Evolutionary conservation across 2,797 vertebrate species (phyloP), one percentile per base, ranked within the genome.

Genomic region (Hipposideros larvatus): DNA sequence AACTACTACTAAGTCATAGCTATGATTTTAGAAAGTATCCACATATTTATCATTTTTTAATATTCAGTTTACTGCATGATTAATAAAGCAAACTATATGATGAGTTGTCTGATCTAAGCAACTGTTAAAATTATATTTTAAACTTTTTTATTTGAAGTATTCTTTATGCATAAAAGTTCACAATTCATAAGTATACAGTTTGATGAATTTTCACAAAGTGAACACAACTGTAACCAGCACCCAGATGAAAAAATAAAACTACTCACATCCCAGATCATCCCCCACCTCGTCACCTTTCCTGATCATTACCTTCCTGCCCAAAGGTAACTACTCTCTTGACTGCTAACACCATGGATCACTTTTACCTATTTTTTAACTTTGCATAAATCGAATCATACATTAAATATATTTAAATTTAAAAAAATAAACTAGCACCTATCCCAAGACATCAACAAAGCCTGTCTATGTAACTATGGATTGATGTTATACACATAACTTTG

Each of bases 1-100:
- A n/a, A 31, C 43, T 31, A 31, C 43, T 31, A 71, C 74, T 61
- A 71, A 51, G 13, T 59, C 37, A 5, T 53, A 79, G 80, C 65
- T 84, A 43, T 21, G 26, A 63, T 78, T 87, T 87, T 80, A 43
- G 74, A 87, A 93, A 93, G 71, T 87, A 79, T 21, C 43, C 43
- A 53, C 53, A 26, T n/a, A 71, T 79, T 79, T 48, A 78, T 78
- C 24, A 66, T 51, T 78, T 46, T 89, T 89, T 88, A 65, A 74
- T 66, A 74, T 55, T 66, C 26, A 74, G 46, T 75, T 89, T 83
- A 74, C 18, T 88, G 10, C 13, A 83, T 66, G 37, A 89, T 65
- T 80, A 34, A 55, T 94, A 94, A 89, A 83, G 34, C 37, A 75
- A 87, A 73, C 77, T 87, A 11, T 53, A 73, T 87, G 26, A 74